A percentile compares a stretch with the other conserved stretches of the same genome.
Conservation (phyloP, 1,140 invertebrate species). For the Orchestia grillus region DNA sequence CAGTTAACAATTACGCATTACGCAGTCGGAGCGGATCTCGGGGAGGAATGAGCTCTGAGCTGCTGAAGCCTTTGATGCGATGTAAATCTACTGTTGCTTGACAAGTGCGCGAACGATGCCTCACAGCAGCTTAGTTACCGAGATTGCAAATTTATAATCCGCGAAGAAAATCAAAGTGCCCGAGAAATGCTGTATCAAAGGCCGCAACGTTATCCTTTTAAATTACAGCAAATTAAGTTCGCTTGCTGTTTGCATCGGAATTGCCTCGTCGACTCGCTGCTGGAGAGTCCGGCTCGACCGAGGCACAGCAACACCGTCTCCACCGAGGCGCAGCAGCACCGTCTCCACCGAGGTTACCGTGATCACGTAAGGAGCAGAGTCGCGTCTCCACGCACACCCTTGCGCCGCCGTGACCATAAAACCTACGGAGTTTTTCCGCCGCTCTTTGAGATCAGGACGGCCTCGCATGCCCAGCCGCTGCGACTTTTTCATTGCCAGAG, state of each 20-base stretch:
- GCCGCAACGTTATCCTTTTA: neutral
- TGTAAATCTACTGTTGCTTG: too few relatives aligned
- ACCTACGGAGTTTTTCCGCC: neutral
- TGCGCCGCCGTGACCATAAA: neutral
- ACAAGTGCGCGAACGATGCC: too few relatives aligned
- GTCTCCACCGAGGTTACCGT: neutral
- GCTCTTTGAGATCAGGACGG: neutral
- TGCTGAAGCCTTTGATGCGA: too few relatives aligned
- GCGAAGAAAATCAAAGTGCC: neutral
- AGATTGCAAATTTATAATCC: too few relatives aligned
- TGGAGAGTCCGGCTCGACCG: neutral
- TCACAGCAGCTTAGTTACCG: too few relatives aligned
- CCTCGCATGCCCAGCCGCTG: neutral
- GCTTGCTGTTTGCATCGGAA: neutral
- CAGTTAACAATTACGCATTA: too few relatives aligned
- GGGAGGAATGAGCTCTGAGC: too few relatives aligned
- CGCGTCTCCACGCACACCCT: neutral
- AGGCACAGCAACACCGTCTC: neutral
- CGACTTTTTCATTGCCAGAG: neutral
- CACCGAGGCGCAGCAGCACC: neutral
- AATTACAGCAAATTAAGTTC: neutral
- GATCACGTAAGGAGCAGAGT: neutral
- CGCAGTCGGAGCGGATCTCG: too few relatives aligned
- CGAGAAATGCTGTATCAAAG: neutral
- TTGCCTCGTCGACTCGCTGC: neutral